Evolutionary conservation across 2,797 vertebrate genomes (phyloP), one percentile per base, ranked within the genome.

Genomic region (Protonibea diacanthus): DNA sequence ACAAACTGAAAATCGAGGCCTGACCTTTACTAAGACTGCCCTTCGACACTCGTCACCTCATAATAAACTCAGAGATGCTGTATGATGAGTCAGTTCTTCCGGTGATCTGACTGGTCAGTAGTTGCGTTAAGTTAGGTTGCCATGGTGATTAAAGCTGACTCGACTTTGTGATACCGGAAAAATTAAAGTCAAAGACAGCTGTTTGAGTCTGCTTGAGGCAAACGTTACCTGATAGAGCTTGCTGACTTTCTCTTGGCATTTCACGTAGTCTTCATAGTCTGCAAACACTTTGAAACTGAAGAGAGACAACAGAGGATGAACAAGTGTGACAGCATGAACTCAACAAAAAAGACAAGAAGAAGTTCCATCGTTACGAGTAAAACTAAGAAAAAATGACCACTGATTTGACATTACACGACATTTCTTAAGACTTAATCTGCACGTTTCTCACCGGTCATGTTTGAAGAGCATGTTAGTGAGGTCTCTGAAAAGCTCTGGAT

Each of bases 201-300:
- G 12, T 44, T 5, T 44, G 40, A 12, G 59, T 61, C 13, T 57
- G n/a, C 23, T 17, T 25, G 56, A 73, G 21, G 33, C 10, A 23
- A 45, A 74, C 5, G 2, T 96, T 91, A 99, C 98, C 97, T 97
- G 92, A 85, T 98, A 99, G 6, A 99, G 95, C 74, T 96, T 85
- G 86, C 95, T 98, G 95, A 97, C 98, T 92, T 91, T 96, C 71
- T 97, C 97, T 88, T 99, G 98, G 86, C 95, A 95, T 66, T 95
- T 94, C 53, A 98, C 51, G 0, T 99, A 99, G 3, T 92, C 96
- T 82, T 99, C 97, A 4, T 96, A 99, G 86, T 99, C 98, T 15
- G 98, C 98, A 79, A 99, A 99, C 53, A 99, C 97, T 90, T 99
- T 99, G 92, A 99, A 99, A 74, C 98, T 99, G 73, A 1, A 18